Conservation (phyloP, 1,140 invertebrate genomes). For the Nasonia longicornis region DNA sequence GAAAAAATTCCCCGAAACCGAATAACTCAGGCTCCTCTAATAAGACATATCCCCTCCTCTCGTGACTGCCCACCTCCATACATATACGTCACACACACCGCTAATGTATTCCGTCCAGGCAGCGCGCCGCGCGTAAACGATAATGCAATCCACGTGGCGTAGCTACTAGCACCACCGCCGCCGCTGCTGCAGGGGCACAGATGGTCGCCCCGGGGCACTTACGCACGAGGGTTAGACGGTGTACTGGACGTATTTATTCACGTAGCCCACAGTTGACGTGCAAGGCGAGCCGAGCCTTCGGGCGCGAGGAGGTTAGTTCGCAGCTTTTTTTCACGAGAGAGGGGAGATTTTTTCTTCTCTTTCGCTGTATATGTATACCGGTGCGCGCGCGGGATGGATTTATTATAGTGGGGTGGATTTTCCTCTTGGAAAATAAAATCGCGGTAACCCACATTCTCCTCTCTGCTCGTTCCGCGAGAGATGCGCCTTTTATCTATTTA, state of each 20-base stretch:
- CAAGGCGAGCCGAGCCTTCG: slow-evolving; percentile 13
- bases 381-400: not conserved
- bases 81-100: slow-evolving; percentile 45
- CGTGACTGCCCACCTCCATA: not conserved
- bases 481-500: slow-evolving; percentile 19
- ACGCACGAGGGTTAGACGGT: slow-evolving; percentile 56
- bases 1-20: not conserved
- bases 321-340: not conserved
- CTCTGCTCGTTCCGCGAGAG: not conserved
- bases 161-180: slow-evolving; percentile 14
- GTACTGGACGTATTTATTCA: slow-evolving; percentile 69
- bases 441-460: not conserved
- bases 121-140: slow-evolving; percentile 58
- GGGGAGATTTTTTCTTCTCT: not conserved
- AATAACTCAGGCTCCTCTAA: slow-evolving; percentile 17
- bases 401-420: not conserved
- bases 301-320: not conserved
- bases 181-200: slow-evolving; percentile 61
- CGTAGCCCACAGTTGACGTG: slow-evolving; percentile 40
- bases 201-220: slow-evolving; percentile 68
- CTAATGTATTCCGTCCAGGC: slow-evolving; percentile 60
- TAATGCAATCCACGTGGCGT: slow-evolving; percentile 65
- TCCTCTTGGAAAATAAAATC: not conserved
- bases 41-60: slow-evolving; percentile 25
- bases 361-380: not conserved